Conservation (phyloP, 2,888 invertebrate species). For the Pegoplata infirma region DNA sequence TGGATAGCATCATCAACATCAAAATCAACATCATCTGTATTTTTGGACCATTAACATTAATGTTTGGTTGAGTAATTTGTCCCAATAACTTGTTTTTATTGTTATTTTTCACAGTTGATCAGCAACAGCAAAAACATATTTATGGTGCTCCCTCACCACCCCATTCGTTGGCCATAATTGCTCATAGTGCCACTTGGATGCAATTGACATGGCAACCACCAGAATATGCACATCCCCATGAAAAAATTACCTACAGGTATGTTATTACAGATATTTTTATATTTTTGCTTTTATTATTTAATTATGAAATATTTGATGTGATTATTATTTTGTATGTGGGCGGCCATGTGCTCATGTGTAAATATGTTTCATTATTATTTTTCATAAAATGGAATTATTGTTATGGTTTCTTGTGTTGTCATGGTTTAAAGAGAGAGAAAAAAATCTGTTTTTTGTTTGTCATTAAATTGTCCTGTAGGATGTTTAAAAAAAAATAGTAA, state of each 20-base stretch:
- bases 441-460: not conserved
- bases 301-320: constrained; percentile 24
- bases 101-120: constrained; percentile 51
- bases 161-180: constrained; percentile 87
- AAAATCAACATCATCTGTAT: constrained; percentile 16
- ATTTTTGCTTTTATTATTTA: constrained; percentile 15
- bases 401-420: not conserved
- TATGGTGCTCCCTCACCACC: constrained; percentile 88
- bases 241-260: constrained; percentile 86
- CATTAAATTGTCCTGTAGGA: not conserved
- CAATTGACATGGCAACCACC: constrained; percentile 92
- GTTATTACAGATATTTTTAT: not conserved
- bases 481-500: not conserved
- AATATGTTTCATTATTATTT: not conserved
- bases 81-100: constrained; percentile 21
- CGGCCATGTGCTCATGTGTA: not conserved
- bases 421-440: not conserved
- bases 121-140: constrained; percentile 59
- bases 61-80: constrained; percentile 47
- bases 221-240: constrained; percentile 88
- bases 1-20: constrained; percentile 14
- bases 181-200: constrained; percentile 90
- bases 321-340: constrained; percentile 23
- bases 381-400: not conserved
- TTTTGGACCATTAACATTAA: constrained; percentile 31